Evolutionary conservation across 1,140 invertebrate genomes (phyloP).

Genomic region (Drosophila nannoptera): DNA sequence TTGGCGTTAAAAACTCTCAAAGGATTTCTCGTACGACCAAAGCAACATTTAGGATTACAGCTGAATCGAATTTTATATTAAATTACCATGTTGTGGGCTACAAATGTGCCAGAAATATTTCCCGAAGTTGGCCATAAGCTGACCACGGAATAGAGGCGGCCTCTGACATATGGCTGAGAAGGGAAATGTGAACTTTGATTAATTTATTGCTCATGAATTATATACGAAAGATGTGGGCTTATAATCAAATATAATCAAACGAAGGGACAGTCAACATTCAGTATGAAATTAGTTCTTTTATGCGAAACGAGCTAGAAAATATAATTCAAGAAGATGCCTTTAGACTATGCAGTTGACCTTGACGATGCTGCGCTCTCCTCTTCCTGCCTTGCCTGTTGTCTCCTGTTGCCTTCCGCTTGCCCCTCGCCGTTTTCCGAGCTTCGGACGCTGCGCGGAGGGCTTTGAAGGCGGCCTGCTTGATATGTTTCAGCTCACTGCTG

Average conservation of each 20-base stretch:
- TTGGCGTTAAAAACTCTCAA: slow-evolving; percentile 35
- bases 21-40: slow-evolving; percentile 19
- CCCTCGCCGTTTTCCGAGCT: slow-evolving; percentile 72
- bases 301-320: too few relatives aligned
- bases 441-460: slow-evolving; percentile 83
- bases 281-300: too few relatives aligned
- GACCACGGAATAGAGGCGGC: background rate
- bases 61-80: slow-evolving; percentile 19
- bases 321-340: too few relatives aligned
- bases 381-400: background rate
- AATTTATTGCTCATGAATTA: too few relatives aligned
- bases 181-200: background rate
- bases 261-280: too few relatives aligned
- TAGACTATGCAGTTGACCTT: background rate
- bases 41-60: slow-evolving; percentile 5
- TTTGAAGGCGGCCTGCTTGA: slow-evolving; percentile 82
- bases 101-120: slow-evolving; percentile 1
- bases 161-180: background rate
- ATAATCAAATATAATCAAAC: too few relatives aligned
- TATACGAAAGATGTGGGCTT: too few relatives aligned
- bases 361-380: background rate
- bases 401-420: slow-evolving; percentile 5
- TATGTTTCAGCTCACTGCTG: slow-evolving; percentile 81
- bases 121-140: background rate
- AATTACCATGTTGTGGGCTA: slow-evolving; percentile 20